phyloP scores from a whole-genome alignment of 2,797 vertebrate species.

The Tokudaia muenninki region DNA sequence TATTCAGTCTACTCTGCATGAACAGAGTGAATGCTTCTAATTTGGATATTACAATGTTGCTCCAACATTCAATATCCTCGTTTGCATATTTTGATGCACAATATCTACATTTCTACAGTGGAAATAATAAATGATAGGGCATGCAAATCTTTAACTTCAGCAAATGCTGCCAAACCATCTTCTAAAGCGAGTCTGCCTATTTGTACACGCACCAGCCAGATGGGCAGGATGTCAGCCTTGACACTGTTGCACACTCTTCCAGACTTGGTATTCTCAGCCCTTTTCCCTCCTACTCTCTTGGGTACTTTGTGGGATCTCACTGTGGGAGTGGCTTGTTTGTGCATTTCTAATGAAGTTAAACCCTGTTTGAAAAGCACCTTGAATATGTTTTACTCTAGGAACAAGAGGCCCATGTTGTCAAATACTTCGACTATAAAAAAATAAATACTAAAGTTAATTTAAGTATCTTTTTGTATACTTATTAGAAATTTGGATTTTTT shows the following conservation, averaged over 20 bases:
- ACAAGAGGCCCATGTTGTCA: background rate
- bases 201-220: background rate
- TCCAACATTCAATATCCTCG: background rate
- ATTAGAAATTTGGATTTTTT: background rate
- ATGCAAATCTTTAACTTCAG: background rate
- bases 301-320: background rate
- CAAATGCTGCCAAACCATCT: background rate
- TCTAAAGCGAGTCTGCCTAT: background rate
- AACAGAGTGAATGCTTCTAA: background rate
- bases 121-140: background rate
- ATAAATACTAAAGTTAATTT: background rate
- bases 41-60: background rate
- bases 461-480: background rate
- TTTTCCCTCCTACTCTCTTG: background rate
- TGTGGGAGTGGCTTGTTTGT: background rate
- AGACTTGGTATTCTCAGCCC: background rate
- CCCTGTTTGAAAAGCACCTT: background rate
- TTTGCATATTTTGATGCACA: background rate
- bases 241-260: background rate
- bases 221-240: background rate
- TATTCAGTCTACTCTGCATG: background rate
- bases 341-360: background rate
- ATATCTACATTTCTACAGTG: background rate
- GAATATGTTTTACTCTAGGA: background rate
- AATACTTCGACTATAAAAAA: background rate